A percentile compares a stretch with the other conserved stretches of the same genome.
These are phyloP conservation scores for Spialia ferax DNA, from an alignment of 2,888 invertebrate genomes.

Conservation along the genomic window DNA sequence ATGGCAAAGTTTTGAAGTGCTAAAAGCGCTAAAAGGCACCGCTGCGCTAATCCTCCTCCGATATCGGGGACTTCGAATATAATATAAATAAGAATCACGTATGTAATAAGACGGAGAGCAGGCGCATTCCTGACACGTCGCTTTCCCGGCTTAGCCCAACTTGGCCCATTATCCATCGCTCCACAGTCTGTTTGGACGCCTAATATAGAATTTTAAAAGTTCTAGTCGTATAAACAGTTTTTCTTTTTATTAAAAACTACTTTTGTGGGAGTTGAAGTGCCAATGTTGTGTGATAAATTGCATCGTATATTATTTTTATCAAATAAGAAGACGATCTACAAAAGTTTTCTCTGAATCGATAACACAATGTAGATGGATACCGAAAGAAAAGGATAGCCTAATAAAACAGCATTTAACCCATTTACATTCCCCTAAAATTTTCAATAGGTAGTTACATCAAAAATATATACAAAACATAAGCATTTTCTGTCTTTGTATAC, in stretches of 20 bases:
- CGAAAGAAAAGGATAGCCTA: too few species aligned
- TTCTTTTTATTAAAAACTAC: conserved; percentile 31
- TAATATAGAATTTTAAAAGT: conserved; percentile 50
- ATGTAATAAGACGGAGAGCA: conserved; percentile 77
- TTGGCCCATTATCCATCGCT: conserved; percentile 74
- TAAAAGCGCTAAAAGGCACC: conserved; percentile 68
- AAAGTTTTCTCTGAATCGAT: not conserved
- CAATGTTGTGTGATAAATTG: not conserved
- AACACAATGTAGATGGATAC: too few species aligned
- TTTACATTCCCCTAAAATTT: too few species aligned
- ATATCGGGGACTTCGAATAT: conserved; percentile 66
- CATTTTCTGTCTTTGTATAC: too few species aligned
- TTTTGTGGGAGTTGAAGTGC: not conserved
- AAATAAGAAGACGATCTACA: not conserved
- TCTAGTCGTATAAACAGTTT: conserved; percentile 42
- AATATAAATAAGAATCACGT: conserved; percentile 86
- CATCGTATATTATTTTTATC: not conserved
- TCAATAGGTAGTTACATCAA: too few species aligned
- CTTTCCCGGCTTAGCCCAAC: conserved; percentile 75
- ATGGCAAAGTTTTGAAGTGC: conserved; percentile 66
- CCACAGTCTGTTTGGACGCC: conserved; percentile 56
- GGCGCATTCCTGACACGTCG: conserved; percentile 83
- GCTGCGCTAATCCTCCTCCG: conserved; percentile 79
- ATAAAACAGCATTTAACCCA: too few species aligned
- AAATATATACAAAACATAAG: not conserved